Percentiles rank a stretch among this genome's conserved stretches.
Conservation (phyloP, 2,888 invertebrate species). For the Adela reaumurella region DNA sequence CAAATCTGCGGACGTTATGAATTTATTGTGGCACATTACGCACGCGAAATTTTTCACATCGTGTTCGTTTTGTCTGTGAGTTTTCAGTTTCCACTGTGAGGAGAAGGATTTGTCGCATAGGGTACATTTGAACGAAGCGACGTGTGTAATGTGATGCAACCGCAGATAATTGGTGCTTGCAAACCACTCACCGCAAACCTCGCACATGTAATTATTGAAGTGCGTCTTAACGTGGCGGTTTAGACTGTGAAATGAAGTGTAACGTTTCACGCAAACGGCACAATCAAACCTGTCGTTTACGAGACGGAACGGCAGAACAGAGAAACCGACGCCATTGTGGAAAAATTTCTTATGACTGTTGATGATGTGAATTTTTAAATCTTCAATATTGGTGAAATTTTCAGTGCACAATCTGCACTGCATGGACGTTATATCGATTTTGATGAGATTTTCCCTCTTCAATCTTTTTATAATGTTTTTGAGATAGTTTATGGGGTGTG, state of each 20-base stretch:
- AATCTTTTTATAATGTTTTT: background rate
- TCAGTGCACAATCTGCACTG: background rate
- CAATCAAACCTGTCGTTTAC: constrained; percentile 17
- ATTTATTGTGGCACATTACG: background rate
- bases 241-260: constrained; percentile 22
- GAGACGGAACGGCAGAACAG: constrained; percentile 28
- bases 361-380: background rate
- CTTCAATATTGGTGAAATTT: background rate
- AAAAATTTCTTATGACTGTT: constrained; percentile 12
- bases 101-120: background rate
- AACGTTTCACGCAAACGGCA: constrained; percentile 21
- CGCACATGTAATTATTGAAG: constrained; percentile 27
- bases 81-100: background rate
- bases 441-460: background rate
- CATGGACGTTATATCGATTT: background rate
- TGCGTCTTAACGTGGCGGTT: constrained; percentile 30
- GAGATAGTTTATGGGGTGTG: background rate
- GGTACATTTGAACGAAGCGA: background rate
- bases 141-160: background rate
- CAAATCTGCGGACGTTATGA: background rate
- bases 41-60: background rate
- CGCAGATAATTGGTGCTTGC: background rate
- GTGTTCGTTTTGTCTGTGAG: background rate
- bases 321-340: constrained; percentile 21
- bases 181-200: constrained; percentile 31